phyloP scores from a whole-genome alignment of 2,888 invertebrate genomes.

The Crematogaster levior region DNA sequence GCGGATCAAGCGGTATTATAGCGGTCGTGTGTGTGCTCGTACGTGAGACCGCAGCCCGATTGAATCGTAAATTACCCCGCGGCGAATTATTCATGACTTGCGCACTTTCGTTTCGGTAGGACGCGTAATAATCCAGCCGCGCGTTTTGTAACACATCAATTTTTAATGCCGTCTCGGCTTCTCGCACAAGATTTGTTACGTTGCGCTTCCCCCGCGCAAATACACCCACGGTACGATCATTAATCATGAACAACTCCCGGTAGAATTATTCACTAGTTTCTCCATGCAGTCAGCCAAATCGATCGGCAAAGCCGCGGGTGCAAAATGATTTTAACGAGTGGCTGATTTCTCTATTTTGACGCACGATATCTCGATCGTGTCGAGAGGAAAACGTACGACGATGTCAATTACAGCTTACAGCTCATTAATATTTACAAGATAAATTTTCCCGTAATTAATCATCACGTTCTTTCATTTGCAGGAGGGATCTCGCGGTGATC shows the following conservation, averaged over 20 bases:
- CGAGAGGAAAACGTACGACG: not conserved
- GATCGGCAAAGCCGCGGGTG: not conserved
- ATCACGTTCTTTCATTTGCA: constrained; percentile 76
- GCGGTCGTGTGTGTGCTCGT: constrained; percentile 14
- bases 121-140: constrained; percentile 27
- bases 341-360: not conserved
- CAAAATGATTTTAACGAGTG: constrained; percentile 22
- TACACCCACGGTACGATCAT: not conserved
- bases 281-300: not conserved
- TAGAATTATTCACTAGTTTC: constrained; percentile 29
- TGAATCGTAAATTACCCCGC: constrained; percentile 48
- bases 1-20: constrained; percentile 62
- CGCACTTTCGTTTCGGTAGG: constrained; percentile 30
- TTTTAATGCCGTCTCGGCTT: constrained; percentile 37
- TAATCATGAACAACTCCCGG: constrained; percentile 35
- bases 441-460: not conserved
- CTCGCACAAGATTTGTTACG: constrained; percentile 38
- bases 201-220: not conserved
- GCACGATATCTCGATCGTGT: not conserved
- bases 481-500: constrained; percentile 88
- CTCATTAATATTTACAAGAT: not conserved
- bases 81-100: constrained; percentile 46
- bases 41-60: constrained; percentile 33
- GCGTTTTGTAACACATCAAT: constrained; percentile 43
- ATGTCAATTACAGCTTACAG: not conserved